Evolutionary conservation across 2,888 invertebrate genomes (phyloP).

Genomic region (Chorisops tibialis): DNA sequence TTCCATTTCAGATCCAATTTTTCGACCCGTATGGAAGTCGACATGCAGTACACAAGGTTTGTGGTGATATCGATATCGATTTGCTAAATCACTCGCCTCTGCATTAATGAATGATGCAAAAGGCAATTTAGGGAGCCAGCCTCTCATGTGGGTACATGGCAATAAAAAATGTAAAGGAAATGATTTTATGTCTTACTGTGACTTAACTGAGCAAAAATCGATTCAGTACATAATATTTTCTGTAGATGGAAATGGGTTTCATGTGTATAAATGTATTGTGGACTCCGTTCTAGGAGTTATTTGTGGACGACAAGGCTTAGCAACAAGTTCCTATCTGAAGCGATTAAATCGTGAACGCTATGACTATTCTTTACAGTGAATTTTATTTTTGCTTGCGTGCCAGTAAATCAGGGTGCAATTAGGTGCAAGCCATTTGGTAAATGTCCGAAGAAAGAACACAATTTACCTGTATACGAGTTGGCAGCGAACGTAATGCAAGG

Average conservation of each 20-base stretch:
- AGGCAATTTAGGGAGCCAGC: constrained; percentile 10
- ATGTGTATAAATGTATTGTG: too few species aligned
- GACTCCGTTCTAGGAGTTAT: too few species aligned
- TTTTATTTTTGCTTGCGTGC: too few species aligned
- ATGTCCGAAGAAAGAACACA: constrained; percentile 6
- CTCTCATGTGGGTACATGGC: constrained; percentile 1
- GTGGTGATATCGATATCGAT: background rate
- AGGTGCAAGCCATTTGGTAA: constrained; percentile 24
- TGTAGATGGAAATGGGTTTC: too few species aligned
- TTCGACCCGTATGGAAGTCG: too few species aligned
- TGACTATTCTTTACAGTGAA: too few species aligned
- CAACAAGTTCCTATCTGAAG: too few species aligned
- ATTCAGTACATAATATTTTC: background rate
- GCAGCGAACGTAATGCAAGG: too few species aligned
- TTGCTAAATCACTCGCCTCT: constrained; percentile 1
- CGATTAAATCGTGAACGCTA: too few species aligned
- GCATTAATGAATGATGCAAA: constrained; percentile 19
- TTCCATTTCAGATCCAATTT: too few species aligned
- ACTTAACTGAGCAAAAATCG: constrained; percentile 18
- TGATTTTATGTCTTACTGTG: constrained; percentile 4
- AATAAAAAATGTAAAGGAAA: constrained; percentile 7
- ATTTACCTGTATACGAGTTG: too few species aligned
- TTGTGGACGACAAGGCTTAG: too few species aligned
- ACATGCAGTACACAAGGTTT: background rate
- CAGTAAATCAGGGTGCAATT: constrained; percentile 8